phyloP scores from a whole-genome alignment of 37 sponge, comb jelly and placozoan species.

The Agelas oroides region DNA sequence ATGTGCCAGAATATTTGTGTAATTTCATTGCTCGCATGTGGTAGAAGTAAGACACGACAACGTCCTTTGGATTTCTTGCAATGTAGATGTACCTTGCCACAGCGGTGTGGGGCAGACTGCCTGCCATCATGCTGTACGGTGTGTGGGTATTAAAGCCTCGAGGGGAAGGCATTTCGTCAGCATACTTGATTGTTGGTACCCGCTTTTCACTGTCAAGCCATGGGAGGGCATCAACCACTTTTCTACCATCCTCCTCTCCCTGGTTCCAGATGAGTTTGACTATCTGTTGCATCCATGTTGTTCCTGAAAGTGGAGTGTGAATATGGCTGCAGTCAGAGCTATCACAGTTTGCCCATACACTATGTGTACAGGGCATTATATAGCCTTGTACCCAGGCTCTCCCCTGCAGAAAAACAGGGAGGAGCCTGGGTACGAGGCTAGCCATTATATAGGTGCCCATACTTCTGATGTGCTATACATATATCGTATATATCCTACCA shows the following conservation, averaged over 20 bases:
- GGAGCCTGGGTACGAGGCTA: no score
- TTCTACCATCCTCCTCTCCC: neutral
- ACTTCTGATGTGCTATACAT: no score
- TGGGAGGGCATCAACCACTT: no score
- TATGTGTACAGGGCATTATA: no score
- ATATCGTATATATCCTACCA: no score
- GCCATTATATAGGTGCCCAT: no score
- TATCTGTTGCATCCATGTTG: neutral
- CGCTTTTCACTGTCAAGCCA: neutral
- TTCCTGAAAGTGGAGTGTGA: neutral
- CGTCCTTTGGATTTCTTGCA: conserved; percentile 71
- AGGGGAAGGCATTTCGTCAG: conserved; percentile 30
- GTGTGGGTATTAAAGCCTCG: conserved; percentile 58
- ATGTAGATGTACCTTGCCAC: conserved; percentile 61
- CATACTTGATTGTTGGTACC: neutral
- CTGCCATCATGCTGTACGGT: conserved; percentile 35
- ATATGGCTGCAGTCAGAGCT: no score
- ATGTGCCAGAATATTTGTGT: neutral
- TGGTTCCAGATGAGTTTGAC: conserved; percentile 6
- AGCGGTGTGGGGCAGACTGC: conserved; percentile 29
- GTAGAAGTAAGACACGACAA: conserved; percentile 43
- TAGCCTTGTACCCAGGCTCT: no score
- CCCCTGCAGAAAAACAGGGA: no score
- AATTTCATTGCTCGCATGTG: neutral
- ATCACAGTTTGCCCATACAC: no score